phyloP scores from a whole-genome alignment of 2,113 vertebrate genomes.

The Passer domesticus region DNA sequence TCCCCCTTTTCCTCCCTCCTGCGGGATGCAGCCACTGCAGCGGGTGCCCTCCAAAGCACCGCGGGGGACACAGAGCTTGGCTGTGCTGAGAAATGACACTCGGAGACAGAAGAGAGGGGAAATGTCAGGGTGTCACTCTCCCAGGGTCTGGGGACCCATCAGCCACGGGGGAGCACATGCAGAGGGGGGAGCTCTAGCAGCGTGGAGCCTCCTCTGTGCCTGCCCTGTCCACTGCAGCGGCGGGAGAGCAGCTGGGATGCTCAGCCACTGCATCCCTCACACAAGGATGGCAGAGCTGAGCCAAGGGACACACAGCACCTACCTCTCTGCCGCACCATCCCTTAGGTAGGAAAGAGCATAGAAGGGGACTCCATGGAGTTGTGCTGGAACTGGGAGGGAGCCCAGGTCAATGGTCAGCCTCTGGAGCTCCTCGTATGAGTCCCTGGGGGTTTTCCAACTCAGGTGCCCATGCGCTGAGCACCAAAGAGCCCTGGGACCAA shows the following conservation, averaged over 20 bases:
- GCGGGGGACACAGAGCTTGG: neutral
- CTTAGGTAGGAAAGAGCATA: neutral
- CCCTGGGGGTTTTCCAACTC: neutral
- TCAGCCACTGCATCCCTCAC: neutral
- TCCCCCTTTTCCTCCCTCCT: neutral
- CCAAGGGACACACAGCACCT: neutral
- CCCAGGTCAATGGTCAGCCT: neutral
- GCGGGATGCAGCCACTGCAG: accelerated
- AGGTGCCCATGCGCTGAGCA: neutral
- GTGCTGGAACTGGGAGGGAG: neutral
- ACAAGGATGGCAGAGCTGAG: accelerated
- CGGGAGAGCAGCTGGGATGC: neutral
- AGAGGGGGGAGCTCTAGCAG: neutral
- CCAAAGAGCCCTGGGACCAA: neutral
- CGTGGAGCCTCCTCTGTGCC: neutral
- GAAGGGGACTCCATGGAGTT: neutral
- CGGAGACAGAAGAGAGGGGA: neutral
- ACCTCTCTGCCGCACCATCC: neutral
- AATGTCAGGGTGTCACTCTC: neutral
- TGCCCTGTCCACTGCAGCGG: neutral
- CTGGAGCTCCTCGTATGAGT: neutral
- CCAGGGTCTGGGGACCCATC: neutral
- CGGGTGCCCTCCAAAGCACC: neutral
- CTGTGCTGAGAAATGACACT: conserved; percentile 11
- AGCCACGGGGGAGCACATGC: neutral